phyloP scores from a whole-genome alignment of 1,140 invertebrate species.

The Caerostris extrusa region DNA sequence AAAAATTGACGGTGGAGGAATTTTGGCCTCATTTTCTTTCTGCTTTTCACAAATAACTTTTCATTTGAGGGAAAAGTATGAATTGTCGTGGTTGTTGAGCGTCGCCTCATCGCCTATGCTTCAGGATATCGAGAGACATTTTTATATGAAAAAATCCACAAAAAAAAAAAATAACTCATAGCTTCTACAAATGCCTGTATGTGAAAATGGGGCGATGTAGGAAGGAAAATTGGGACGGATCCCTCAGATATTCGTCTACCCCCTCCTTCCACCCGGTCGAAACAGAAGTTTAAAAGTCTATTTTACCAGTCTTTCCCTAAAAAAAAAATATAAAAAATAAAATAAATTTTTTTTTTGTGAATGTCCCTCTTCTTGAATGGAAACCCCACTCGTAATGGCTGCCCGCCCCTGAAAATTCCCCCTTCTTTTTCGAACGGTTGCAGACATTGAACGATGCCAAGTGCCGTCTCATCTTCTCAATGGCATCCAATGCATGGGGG shows the following conservation, averaged over 20 bases:
- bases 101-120: background rate
- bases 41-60: conserved; percentile 47
- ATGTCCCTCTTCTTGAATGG: conserved; percentile 46
- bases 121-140: background rate
- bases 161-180: background rate
- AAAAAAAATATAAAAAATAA: no score
- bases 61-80: conserved; percentile 25
- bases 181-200: conserved; percentile 8
- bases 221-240: conserved; percentile 1
- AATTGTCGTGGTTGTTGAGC: background rate
- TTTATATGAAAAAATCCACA: background rate
- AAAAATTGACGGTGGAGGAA: background rate
- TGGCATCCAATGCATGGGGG: conserved; percentile 46
- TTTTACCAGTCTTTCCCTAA: conserved; percentile 31
- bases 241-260: background rate
- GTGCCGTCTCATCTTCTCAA: conserved; percentile 76
- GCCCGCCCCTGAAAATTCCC: conserved; percentile 26
- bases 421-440: conserved; percentile 10
- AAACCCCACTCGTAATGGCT: conserved; percentile 42
- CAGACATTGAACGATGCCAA: conserved; percentile 75
- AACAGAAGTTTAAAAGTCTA: conserved; percentile 74
- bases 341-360: background rate
- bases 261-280: background rate
- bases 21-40: conserved; percentile 16
- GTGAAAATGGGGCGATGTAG: background rate